Evolutionary conservation across 2,113 vertebrate genomes (phyloP).

Genomic region (Vidua macroura): DNA sequence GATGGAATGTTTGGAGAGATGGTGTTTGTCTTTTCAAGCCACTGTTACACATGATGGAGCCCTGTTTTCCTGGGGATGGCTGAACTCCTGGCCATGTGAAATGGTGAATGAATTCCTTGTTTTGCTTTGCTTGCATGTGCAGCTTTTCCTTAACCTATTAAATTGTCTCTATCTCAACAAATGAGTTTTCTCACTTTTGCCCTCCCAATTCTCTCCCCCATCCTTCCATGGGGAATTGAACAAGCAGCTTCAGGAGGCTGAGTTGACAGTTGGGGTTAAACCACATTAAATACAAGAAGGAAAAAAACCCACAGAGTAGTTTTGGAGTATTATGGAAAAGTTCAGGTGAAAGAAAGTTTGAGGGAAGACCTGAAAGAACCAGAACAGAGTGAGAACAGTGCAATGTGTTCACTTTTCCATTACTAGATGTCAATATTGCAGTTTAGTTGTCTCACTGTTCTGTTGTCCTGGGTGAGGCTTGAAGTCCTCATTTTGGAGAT

Average conservation of each 20-base stretch:
- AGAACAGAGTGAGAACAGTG: neutral
- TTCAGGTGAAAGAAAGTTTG: neutral
- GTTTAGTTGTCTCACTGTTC: neutral
- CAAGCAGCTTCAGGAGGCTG: neutral
- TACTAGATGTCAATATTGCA: neutral
- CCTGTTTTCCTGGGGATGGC: neutral
- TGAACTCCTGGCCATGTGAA: neutral
- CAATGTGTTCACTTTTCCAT: neutral
- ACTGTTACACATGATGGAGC: too few relatives aligned
- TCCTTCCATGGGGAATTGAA: neutral
- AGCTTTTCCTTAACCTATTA: neutral
- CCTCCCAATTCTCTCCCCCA: neutral
- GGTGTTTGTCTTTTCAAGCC: neutral
- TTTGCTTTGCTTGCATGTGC: neutral
- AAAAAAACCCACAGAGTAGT: rapidly evolving
- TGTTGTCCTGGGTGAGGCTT: neutral
- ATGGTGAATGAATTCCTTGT: neutral
- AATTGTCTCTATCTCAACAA: neutral
- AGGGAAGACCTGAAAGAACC: neutral
- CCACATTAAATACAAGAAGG: neutral
- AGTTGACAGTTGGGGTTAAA: neutral
- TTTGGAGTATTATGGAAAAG: neutral
- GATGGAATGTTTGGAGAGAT: neutral
- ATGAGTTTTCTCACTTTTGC: neutral
- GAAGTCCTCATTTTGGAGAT: neutral